Evolutionary conservation across 1,140 invertebrate species (phyloP).

Genomic region (Tetranychus urticae): DNA sequence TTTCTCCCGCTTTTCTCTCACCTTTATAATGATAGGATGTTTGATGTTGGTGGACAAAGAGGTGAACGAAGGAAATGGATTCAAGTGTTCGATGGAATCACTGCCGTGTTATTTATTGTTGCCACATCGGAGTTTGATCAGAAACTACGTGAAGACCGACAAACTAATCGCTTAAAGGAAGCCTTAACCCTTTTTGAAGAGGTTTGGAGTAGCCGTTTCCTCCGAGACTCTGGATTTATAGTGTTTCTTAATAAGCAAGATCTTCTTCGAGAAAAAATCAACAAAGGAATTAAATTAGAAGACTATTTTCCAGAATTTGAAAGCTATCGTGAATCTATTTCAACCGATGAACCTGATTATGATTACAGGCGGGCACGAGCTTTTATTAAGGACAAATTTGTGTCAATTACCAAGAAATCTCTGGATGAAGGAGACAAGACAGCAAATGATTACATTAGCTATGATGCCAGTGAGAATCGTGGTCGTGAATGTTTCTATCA

Average conservation of each 20-base stretch:
- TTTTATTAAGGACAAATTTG: conserved; percentile 40
- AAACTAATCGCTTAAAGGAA: conserved; percentile 41
- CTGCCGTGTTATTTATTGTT: conserved; percentile 49
- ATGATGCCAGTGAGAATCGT: not conserved
- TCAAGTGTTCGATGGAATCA: conserved; percentile 52
- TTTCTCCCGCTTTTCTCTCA: no score
- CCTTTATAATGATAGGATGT: conserved; percentile 26
- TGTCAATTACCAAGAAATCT: conserved; percentile 13
- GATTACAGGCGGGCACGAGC: conserved; percentile 36
- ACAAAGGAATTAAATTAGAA: conserved; percentile 32
- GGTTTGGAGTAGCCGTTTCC: conserved; percentile 51
- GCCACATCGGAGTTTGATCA: conserved; percentile 52
- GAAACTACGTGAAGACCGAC: conserved; percentile 39
- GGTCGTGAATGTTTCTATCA: conserved; percentile 21
- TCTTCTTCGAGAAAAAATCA: conserved; percentile 40
- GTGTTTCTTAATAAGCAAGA: conserved; percentile 63
- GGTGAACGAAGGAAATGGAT: conserved; percentile 63
- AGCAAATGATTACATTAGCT: not conserved
- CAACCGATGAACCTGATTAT: conserved; percentile 22
- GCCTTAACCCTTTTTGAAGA: conserved; percentile 42
- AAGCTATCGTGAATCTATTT: not conserved
- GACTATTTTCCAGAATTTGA: conserved; percentile 38
- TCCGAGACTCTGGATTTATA: conserved; percentile 43
- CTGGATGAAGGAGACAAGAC: not conserved
- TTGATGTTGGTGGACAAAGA: conserved; percentile 52